Conservation (phyloP, 2,888 invertebrate genomes). For the Conops quadrifasciatus region DNA sequence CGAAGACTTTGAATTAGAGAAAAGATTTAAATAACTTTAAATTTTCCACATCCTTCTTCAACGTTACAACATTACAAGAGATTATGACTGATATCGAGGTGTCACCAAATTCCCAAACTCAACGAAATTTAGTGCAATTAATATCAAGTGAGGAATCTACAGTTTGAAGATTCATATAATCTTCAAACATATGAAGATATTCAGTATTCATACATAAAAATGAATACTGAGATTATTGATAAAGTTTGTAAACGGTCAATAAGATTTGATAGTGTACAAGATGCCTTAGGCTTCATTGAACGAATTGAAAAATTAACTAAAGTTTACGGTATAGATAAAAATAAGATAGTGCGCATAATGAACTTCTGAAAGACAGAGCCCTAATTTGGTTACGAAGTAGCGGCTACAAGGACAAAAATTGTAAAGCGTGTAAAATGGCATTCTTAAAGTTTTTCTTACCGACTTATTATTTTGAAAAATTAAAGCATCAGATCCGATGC, state of each 20-base stretch:
- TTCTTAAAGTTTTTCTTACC: neutral
- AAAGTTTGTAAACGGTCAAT: neutral
- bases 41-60: neutral
- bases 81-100: neutral
- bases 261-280: neutral
- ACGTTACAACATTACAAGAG: neutral
- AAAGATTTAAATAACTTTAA: neutral
- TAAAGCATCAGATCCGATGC: neutral
- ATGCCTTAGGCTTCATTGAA: neutral
- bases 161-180: no score
- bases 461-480: neutral
- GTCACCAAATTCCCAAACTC: neutral
- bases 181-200: no score
- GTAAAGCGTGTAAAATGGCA: neutral
- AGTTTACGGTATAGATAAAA: neutral
- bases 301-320: neutral
- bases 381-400: conserved; percentile 4
- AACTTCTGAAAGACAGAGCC: neutral
- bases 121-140: no score
- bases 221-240: neutral
- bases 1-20: neutral
- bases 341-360: neutral
- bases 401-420: neutral
- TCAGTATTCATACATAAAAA: neutral
- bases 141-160: no score